These are phyloP conservation scores for Chironomus tentans DNA, from an alignment of 2,888 invertebrate genomes.

Conservation along the genomic window DNA sequence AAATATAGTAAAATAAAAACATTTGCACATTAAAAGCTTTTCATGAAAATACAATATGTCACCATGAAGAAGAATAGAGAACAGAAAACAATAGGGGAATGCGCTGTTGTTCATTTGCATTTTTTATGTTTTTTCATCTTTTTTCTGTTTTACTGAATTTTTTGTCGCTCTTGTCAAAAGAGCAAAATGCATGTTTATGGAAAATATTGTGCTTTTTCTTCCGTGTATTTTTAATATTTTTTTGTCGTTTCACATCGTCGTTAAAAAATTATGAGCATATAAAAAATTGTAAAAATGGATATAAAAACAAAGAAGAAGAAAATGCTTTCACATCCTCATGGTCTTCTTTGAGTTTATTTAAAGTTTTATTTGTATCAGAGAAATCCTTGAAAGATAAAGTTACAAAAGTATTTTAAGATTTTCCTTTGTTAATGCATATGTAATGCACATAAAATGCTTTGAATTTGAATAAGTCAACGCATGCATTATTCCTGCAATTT, in stretches of 20 bases:
- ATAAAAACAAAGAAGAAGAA: neutral
- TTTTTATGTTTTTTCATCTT: neutral
- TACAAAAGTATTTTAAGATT: neutral
- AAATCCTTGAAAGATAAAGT: too few species aligned
- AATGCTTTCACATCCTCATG: neutral
- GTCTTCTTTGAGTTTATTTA: too few species aligned
- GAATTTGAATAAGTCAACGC: neutral
- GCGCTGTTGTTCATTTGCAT: conserved; percentile 1
- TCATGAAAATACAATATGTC: conserved; percentile 1
- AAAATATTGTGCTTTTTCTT: neutral
- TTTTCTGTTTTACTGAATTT: neutral
- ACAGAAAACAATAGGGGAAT: neutral
- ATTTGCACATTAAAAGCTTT: conserved; percentile 8
- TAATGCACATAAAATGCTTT: neutral
- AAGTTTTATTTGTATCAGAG: too few species aligned
- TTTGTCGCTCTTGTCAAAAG: neutral
- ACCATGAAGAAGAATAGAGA: neutral
- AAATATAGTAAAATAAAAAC: neutral
- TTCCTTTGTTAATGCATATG: neutral
- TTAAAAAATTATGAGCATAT: neutral
- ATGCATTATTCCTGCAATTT: too few species aligned
- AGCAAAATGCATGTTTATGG: neutral
- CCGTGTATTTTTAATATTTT: neutral
- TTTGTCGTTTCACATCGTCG: neutral
- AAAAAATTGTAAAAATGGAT: neutral